Evolutionary conservation across 2,888 invertebrate species (phyloP), one percentile per base, ranked within the genome.

Genomic region (Acanthosepion esculentum): DNA sequence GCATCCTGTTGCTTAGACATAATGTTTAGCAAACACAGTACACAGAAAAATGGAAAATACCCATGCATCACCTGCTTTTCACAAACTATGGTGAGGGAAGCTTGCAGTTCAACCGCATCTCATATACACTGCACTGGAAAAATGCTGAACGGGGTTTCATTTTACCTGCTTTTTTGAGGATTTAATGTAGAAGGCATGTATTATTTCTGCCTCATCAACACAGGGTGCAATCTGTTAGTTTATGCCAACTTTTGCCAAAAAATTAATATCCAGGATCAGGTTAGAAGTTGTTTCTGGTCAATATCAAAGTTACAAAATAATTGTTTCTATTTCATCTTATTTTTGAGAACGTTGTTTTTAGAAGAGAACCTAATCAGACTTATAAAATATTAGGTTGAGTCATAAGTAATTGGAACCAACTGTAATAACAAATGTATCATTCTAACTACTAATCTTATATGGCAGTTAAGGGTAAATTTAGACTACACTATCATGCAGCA

Each of bases 31-130:
- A 33, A 78, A 78, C 78, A 78, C 12, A 78, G n/a, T 15, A n/a
- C n/a, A 78, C n/a, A 10, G n/a, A n/a, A 78, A 78, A 78, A 78
- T 29, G 10, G 26, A n/a, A 78, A 78, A 78, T 78, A 78, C 78
- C 78, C 78, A 78, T 78, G 78, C 78, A 78, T 78, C 78, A 78
- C n/a, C 78, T 78, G 78, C 78, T 78, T 78, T n/a, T 78, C 78
- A 78, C 33, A n/a, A 78, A 78, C n/a, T n/a, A n/a, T 15, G n/a
- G n/a, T 12, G 78, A n/a, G 33, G 78, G n/a, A 78, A 78, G n/a
- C 78, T 78, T n/a, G 78, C 78, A 78, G n/a, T 33, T 78, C 78
- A 78, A 78, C 78, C 78, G 33, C 78, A 78, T 78, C 78, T 78
- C 78, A 33, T 78, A 78, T 78, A 78, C n/a, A 78, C n/a, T 78